Evolutionary conservation across 1,140 invertebrate genomes (phyloP).

Genomic region (Microplitis mediator): DNA sequence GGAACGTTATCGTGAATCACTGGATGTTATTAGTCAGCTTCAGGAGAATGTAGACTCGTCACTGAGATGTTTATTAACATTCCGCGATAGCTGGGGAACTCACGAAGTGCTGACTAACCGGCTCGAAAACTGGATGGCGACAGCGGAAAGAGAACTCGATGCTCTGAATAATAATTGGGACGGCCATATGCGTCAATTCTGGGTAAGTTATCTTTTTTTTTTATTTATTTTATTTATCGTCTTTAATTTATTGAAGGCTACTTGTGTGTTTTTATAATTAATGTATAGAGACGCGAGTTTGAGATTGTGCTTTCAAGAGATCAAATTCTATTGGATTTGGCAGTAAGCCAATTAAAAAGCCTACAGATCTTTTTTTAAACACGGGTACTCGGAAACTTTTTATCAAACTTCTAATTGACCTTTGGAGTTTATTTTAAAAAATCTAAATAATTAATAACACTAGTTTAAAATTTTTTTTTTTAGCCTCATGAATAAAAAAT

Average conservation of each 20-base stretch:
- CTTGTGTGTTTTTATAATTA: not conserved
- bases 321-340: slow-evolving; percentile 31
- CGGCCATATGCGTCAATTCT: slow-evolving; percentile 78
- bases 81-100: slow-evolving; percentile 76
- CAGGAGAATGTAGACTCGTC: slow-evolving; percentile 77
- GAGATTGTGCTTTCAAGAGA: slow-evolving; percentile 16
- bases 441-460: no score
- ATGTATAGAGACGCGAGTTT: not conserved
- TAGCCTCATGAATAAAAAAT: not conserved
- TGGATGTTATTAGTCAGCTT: slow-evolving; percentile 72
- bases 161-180: slow-evolving; percentile 63
- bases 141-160: slow-evolving; percentile 71
- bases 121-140: slow-evolving; percentile 75
- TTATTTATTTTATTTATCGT: not conserved
- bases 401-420: not conserved
- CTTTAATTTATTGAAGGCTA: no score
- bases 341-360: slow-evolving; percentile 22
- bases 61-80: slow-evolving; percentile 71
- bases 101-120: slow-evolving; percentile 75
- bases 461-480: not conserved
- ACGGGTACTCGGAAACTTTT: slow-evolving; percentile 18
- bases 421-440: not conserved
- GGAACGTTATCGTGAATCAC: slow-evolving; percentile 70
- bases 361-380: slow-evolving; percentile 21
- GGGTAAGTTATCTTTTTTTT: slow-evolving; percentile 61